Evolutionary conservation across 2,113 vertebrate species (phyloP), one percentile per base, ranked within the genome.

Genomic region (Talpa occidentalis): DNA sequence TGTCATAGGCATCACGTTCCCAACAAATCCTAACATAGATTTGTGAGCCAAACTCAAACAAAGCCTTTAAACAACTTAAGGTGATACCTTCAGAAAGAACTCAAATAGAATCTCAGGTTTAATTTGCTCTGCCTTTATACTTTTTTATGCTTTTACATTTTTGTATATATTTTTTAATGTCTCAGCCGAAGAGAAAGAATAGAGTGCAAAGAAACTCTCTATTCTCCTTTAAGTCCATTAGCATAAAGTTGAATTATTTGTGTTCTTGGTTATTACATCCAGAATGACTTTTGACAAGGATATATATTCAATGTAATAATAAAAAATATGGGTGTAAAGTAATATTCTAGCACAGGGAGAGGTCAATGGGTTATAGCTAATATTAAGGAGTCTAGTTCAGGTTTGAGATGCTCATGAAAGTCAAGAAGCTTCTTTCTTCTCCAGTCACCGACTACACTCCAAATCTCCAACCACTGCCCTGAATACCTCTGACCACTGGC

Each of bases 21-120:
- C 69, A 72, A 42, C 11, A 24, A 81, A 59, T 49, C 60, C 32
- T 44, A 59, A 82, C 21, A 6, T 3, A 72, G 42, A 40, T 70
- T 59, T 84, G 24, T 92, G 47, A 66, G 30, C 83, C 59, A 82
- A 52, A 95, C 59, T 64, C 72, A 90, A 83, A 93, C 62, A 37
- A 82, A 9, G 26, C 30, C 56, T 79, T 40, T 64, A 42, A n/a
- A 64, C 30, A 42, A 44, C 52, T 88, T 64, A 79, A 70, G 85
- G 15, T 40, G 74, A 62, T 10, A 72, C 28, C 44, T 90, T 88
- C 44, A 84, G 52, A 84, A 80, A 80, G 40, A 26, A 81, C 54
- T 76, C 44, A 84, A 84, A 47, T 35, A 85, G 42, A 40, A 37
- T 24, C 26, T 80, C 64, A 44, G 30, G 64, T 81, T 94, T 11